Base-by-base conservation (phyloP, 1,140 invertebrate genomes). In the Hyles vespertilio region DNA sequence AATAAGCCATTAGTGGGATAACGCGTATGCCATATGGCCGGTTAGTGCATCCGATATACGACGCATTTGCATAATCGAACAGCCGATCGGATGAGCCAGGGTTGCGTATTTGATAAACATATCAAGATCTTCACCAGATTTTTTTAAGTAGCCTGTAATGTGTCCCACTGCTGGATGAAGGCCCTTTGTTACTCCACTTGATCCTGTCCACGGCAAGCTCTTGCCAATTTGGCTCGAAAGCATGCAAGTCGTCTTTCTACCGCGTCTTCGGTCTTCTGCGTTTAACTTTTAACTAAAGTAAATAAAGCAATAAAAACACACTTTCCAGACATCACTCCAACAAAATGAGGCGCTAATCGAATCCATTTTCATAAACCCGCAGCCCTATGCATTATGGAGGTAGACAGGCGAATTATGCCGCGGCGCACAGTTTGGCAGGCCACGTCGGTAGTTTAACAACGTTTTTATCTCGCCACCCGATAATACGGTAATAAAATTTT, bases 41-140 rank as follows among this genome's bases (percentile, higher is more conserved):
- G 32, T 51, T 51, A 51, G 50, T 33, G n/a, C 7, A 51, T 34
- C 50, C 4, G 8, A 51, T 51, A 34, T 51, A 34, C 22, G n/a
- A 33, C 34, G 11, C 33, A 51, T 51, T 51, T 51, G 32, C 50
- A 51, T 51, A 34, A 51, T 51, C 50, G 50, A 50, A 4, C 48
- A 9, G 11, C 33, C 12, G 4, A 50, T 22, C 3, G 32, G 50
- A 33, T 10, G 34, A 22, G 22, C 22, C 32, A 12, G 32, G 8
- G 12, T 11, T 8, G 50, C 3, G 33, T 22, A 22, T 22, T 22
- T 22, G 22, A 22, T 22, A 22, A 0, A 22, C 22, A 22, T 22
- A 22, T 22, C 22, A 22, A 22, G 22, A 22, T 22, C 22, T 22
- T 22, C 22, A 22, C 22, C 22, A 22, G 22, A 22, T 22, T 22